Base-by-base conservation (phyloP, 2,888 invertebrate species). In the Agrotis clavis region DNA sequence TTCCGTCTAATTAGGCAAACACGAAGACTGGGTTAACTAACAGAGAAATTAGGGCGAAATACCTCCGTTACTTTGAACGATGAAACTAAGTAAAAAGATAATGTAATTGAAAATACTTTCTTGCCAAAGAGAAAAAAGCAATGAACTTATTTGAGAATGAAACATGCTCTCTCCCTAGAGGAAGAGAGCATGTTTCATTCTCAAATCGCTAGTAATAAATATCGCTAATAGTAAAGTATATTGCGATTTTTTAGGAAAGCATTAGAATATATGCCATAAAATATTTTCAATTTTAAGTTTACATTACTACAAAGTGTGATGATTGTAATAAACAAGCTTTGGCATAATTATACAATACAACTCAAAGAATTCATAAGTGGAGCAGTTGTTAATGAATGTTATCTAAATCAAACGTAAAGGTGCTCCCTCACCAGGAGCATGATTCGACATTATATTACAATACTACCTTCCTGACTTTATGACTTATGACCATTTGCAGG, bases 1-100 rank as follows among this genome's bases (percentile, higher is more conserved):
- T 79, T 70, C 47, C 51, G 16, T 65, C 53, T 75, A 78, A 82
- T 78, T 83, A 71, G 61, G 57, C 63, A 65, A 77, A 65, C 69
- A 56, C 57, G 50, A 69, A 68, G 72, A 70, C 66, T 64, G 65
- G 63, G 62, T 67, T 70, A 70, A 61, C 48, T 13, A 56, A 56
- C 21, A 71, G 60, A 59, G n/a, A 60, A 71, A 13, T 69, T 70
- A 18, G 7, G 13, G 1, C 14, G n/a, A 60, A 47, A 53, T 21
- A 53, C 45, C 53, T 60, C 11, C 16, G n/a, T 13, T 45, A 69
- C 21, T 69, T 60, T 54, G 35, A 41, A 41, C n/a, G n/a, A 48
- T 21, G 11, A 59, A 69, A 69, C 30, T 25, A n/a, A 54, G 11
- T 14, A n/a, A 14, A 47, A 35, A 47, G 21, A 35, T 21, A 45